Conservation (phyloP, 2,888 invertebrate genomes). For the Dusona sp. region DNA sequence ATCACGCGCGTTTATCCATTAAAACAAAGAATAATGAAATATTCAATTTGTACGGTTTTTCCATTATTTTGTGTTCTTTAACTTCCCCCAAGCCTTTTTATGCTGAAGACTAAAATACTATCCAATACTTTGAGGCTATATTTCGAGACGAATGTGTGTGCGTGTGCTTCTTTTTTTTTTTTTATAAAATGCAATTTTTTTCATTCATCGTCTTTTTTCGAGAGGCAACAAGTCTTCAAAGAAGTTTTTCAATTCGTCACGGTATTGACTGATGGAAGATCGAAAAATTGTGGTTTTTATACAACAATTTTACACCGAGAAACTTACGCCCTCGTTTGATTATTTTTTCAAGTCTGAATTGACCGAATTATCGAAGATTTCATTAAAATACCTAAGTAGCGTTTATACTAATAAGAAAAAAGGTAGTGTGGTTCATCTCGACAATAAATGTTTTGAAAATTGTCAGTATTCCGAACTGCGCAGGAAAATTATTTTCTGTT, state of each 20-base stretch:
- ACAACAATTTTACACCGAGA: neutral
- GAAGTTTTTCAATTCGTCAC: neutral
- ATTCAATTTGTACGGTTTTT: neutral
- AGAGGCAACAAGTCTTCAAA: neutral
- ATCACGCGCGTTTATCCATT: neutral
- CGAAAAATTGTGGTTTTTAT: neutral
- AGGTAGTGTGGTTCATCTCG: too few relatives aligned
- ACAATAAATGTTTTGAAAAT: too few relatives aligned
- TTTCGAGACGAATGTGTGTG: constrained; percentile 8
- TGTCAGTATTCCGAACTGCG: too few relatives aligned
- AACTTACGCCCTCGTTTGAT: neutral
- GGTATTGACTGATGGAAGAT: neutral
- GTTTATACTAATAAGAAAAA: neutral
- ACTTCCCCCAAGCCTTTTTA: too few relatives aligned
- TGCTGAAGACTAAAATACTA: neutral
- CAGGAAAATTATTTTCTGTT: too few relatives aligned
- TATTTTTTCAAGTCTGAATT: neutral
- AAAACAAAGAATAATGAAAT: neutral
- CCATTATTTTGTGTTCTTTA: neutral
- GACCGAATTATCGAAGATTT: neutral
- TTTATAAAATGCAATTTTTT: neutral
- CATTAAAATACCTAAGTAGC: neutral
- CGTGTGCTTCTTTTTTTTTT: constrained; percentile 7
- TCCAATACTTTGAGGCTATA: neutral
- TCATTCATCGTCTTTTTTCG: neutral